Evolutionary conservation across 2,113 vertebrate genomes (phyloP), one percentile per base, ranked within the genome.

Genomic region (Ahaetulla prasina): DNA sequence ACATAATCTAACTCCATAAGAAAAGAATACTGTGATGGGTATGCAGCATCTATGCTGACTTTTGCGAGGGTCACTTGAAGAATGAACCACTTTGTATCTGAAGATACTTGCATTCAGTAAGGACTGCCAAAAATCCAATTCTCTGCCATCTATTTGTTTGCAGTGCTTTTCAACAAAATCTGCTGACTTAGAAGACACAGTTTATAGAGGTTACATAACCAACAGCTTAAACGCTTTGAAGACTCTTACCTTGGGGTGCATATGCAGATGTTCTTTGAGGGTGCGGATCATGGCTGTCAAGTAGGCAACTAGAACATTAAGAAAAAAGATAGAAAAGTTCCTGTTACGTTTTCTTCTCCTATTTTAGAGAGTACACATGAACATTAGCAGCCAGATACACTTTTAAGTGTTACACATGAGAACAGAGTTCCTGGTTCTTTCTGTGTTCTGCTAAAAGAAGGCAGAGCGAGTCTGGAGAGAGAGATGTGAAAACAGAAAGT

Each of bases 281-380:
- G 97, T 98, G 88, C 97, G 97, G 68, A 99, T 99, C 96, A 91
- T 98, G 91, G 98, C 97, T 2, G 99, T 99, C 97, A 99, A 89
- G 57, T 95, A 0, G 57, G 99, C 98, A 97, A 99, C 99, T 99
- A 95, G 25, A 95, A 96, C 93, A 88, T 91, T 88, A 96, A 95
- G 54, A 63, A 8, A 92, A 94, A 43, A 84, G 85, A 57, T 0
- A 54, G 18, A 8, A 22, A 57, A 45, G 16, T 27, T 39, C 23
- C 57, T 4, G 30, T 39, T 84, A 14, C 6, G 20, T 39, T 55
- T 45, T 84, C 35, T 18, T 14, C 54, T 55, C 52, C 45, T 22
- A 27, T 18, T 57, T 53, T 43, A 39, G 57, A 89, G 2, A 43
- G 39, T 89, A 25, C 18, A 80, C 35, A 8, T 43, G 74, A 80